These are phyloP conservation scores for Anisognathus igniventris DNA, from an alignment of 2,797 vertebrate genomes.

Conservation along the genomic window DNA sequence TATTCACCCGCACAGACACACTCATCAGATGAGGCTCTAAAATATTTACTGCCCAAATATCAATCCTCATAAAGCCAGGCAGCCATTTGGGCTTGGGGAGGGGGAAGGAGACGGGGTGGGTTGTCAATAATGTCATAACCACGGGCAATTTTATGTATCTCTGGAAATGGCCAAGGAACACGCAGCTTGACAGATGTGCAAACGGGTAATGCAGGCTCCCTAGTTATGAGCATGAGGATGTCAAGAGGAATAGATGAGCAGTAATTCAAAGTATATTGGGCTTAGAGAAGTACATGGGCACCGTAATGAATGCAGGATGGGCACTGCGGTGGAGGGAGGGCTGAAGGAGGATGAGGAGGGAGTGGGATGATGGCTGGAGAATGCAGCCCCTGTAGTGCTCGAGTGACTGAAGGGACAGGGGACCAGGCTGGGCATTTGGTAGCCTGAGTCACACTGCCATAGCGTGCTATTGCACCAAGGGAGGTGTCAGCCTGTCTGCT, in stretches of 20 bases:
- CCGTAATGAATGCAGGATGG: background rate
- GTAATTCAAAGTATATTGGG: slow-evolving; percentile 62
- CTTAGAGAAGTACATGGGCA: slow-evolving; percentile 15
- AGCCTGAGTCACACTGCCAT: background rate
- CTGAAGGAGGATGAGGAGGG: background rate
- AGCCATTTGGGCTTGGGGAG: slow-evolving; percentile 16
- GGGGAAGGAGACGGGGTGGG: slow-evolving; percentile 1
- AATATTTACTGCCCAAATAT: slow-evolving; percentile 72
- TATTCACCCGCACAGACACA: slow-evolving; percentile 55
- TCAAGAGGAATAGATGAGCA: slow-evolving; percentile 63
- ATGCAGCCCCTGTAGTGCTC: background rate
- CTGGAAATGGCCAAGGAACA: slow-evolving; percentile 68
- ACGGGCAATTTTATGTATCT: slow-evolving; percentile 67
- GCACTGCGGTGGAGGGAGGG: background rate
- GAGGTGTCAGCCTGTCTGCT: background rate
- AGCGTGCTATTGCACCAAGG: background rate
- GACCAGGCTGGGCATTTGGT: fast-evolving
- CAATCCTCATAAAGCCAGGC: slow-evolving; percentile 59
- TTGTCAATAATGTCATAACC: slow-evolving; percentile 72
- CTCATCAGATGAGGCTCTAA: slow-evolving; percentile 59
- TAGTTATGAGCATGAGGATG: slow-evolving; percentile 54
- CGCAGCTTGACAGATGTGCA: slow-evolving; percentile 67
- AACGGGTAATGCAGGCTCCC: slow-evolving; percentile 42
- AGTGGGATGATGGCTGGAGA: fast-evolving
- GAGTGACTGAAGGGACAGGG: background rate